Conservation (phyloP, 2,113 vertebrate species). For the Ameiurus melas region DNA sequence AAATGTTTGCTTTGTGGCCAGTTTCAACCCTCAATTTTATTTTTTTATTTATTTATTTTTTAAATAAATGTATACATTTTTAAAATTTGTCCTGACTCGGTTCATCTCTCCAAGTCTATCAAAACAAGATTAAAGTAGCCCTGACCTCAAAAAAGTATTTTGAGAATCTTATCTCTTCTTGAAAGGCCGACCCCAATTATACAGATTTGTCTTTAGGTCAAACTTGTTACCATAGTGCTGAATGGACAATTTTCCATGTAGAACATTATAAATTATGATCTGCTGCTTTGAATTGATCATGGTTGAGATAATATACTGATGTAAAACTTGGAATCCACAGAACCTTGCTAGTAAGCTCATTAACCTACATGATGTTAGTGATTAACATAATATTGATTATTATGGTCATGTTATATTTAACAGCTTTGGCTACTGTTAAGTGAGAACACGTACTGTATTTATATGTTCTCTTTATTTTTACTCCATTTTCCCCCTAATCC, state of each 20-base stretch:
- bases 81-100: no score
- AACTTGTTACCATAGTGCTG: background rate
- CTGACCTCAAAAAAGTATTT: background rate
- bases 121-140: background rate
- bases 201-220: background rate
- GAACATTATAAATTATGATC: background rate
- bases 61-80: no score
- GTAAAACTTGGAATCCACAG: no score
- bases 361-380: background rate
- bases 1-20: no score
- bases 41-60: no score
- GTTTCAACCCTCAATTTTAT: no score
- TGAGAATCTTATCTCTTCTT: background rate
- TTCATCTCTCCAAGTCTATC: no score
- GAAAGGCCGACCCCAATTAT: background rate
- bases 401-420: background rate
- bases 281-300: background rate
- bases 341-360: background rate
- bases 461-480: no score
- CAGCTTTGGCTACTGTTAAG: background rate
- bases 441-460: background rate
- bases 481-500: no score
- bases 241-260: background rate
- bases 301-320: background rate
- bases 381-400: background rate